Evolutionary conservation across 2,113 vertebrate genomes (phyloP), one percentile per base, ranked within the genome.

Genomic region (Beaufortia kweichowensis): DNA sequence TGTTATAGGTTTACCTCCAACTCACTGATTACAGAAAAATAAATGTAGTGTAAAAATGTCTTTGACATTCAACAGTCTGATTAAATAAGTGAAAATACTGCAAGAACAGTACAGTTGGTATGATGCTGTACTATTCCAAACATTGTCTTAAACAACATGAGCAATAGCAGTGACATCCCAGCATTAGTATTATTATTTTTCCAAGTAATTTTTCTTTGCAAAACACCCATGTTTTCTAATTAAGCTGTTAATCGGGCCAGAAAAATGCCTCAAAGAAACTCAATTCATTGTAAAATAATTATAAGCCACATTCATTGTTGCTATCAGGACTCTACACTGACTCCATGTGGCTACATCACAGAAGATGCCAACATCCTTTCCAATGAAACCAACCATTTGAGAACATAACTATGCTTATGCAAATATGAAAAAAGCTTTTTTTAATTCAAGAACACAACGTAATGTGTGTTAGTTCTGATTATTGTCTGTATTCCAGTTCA

Each of bases 271-370:
- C 61, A 70, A 24, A 48, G 55, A 46, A 67, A 68, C 26, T 65
- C n/a, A 64, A 59, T 71, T 72, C 28, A 59, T 72, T 81, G 31
- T 71, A 17, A 48, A 78, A 61, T 50, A 39, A 66, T 78, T 3
- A 55, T 31, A 28, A 19, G 56, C 24, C 31, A 33, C 7, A 33
- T 60, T 12, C 21, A n/a, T 56, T 71, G 0, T 6, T 46, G 35
- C 43, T 48, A 70, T 10, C 33, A 64, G 69, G 53, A 81, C 76
- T 83, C 82, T 61, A 83, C 72, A 86, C 69, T 81, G 85, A 84
- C 81, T 81, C 75, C 85, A 76, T 65, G 81, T 84, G 83, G 85
- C 50, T 66, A 21, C 24, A 77, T 68, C 57, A 62, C 35, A 66
- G 55, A 64, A 55, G 23, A 35, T 50, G 41, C 35, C 53, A 35